phyloP scores from a whole-genome alignment of 1,140 invertebrate species.

The Pseudomyrmex concolor region DNA sequence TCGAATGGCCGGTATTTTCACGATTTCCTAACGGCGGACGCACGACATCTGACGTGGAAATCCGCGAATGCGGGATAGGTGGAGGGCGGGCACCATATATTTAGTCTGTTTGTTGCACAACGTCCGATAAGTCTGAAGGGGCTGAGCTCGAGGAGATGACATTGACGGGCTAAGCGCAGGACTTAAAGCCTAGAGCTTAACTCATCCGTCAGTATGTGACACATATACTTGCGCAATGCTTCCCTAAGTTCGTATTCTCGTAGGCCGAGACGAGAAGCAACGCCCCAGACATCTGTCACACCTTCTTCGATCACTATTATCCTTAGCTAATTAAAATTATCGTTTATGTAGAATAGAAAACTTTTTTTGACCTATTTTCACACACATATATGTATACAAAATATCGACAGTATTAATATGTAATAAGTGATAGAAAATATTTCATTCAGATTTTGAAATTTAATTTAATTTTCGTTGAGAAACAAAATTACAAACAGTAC shows the following conservation, averaged over 20 bases:
- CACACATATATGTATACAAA: too few relatives aligned
- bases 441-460: neutral
- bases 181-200: conserved; percentile 84
- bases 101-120: conserved; percentile 79
- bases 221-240: conserved; percentile 80
- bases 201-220: conserved; percentile 84
- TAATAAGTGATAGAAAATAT: too few relatives aligned
- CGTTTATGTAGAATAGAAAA: neutral
- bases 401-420: neutral
- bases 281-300: conserved; percentile 22
- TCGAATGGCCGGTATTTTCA: conserved; percentile 64
- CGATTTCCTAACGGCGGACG: conserved; percentile 66
- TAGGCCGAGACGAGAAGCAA: conserved; percentile 51
- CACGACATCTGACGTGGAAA: conserved; percentile 79
- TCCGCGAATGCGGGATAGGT: conserved; percentile 75
- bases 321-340: conserved; percentile 55
- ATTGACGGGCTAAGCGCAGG: conserved; percentile 84
- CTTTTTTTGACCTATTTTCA: neutral
- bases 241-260: conserved; percentile 64
- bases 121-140: conserved; percentile 84
- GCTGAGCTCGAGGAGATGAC: conserved; percentile 84
- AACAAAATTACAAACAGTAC: neutral
- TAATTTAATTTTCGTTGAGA: neutral
- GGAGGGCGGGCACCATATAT: conserved; percentile 69
- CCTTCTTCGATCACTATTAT: conserved; percentile 47